Conservation (phyloP, 2,113 vertebrate genomes). For the Pachyramphus minor region DNA sequence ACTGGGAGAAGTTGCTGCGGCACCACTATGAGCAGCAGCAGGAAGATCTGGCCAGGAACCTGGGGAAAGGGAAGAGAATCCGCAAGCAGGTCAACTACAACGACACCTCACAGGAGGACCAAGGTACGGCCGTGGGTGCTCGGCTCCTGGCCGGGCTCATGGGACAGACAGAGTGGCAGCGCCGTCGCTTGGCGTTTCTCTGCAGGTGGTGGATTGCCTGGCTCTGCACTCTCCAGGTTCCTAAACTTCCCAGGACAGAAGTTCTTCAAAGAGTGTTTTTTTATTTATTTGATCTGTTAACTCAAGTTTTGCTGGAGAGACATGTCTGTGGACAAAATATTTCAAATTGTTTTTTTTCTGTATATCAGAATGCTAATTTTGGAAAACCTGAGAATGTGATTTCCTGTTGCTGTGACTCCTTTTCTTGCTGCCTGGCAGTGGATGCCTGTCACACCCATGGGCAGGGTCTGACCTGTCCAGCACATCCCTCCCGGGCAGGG, state of each 20-base stretch:
- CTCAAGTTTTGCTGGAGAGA: not conserved
- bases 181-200: not conserved
- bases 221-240: not conserved
- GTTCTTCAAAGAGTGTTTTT: not conserved
- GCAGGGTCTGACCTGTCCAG: not conserved
- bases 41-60: slow-evolving; percentile 92
- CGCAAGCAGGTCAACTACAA: slow-evolving; percentile 99
- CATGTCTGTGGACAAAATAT: not conserved
- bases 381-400: not conserved
- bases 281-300: not conserved
- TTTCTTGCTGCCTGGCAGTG: not conserved
- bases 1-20: slow-evolving; percentile 96
- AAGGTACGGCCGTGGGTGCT: slow-evolving; percentile 71
- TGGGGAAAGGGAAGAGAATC: slow-evolving; percentile 95
- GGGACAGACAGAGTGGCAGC: not conserved
- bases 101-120: slow-evolving; percentile 95
- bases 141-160: fast-evolving
- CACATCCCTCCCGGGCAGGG: not conserved
- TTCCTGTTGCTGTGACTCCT: not conserved
- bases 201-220: not conserved
- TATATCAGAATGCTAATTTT: not conserved
- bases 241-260: not conserved
- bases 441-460: fast-evolving
- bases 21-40: slow-evolving; percentile 99
- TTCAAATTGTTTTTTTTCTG: not conserved